Base-by-base conservation (phyloP, 1,140 invertebrate species). In the Saccostrea echinata region DNA sequence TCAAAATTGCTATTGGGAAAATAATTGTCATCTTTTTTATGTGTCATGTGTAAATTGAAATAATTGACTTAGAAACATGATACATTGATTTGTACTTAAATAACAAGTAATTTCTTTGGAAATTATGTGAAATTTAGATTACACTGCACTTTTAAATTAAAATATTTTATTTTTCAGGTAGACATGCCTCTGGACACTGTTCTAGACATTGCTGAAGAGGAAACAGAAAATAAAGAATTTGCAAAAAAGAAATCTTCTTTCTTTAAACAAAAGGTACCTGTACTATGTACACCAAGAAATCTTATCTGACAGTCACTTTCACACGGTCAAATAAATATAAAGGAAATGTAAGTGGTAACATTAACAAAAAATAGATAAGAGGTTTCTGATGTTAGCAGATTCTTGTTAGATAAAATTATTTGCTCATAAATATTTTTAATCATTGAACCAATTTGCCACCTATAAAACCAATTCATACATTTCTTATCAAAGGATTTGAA, bases 171-270 rank as follows among this genome's bases (percentile, higher is more conserved):
- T 61, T 61, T 76, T 16, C 30, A 76, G 68, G 68, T 76, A 33
- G 68, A 76, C 30, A 76, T 76, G 33, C 68, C 68, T 33, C 27
- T 76, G 24, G 68, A 76, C 27, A 16, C 27, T 16, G 16, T 76
- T 76, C 27, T 76, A 33, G 68, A 76, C 27, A 76, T 76, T 30
- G 68, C 68, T 30, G 68, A 76, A 76, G 68, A 76, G 27, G 68
- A 76, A 30, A 27, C 68, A 30, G 68, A 76, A 33, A 76, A 76
- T 27, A 76, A 76, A 76, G 68, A 76, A 0, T 76, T 76, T 12
- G 68, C 68, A 27, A 76, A 18, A 33, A 30, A 76, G 30, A 76
- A 76, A 30, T 76, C 27, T 12, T 3, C 27, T 30, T 76, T 76
- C 68, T 76, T 76, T 76, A 76, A 76, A 76, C 68, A 76, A 76